phyloP scores from a whole-genome alignment of 2,113 vertebrate genomes.

The Tachycineta bicolor region DNA sequence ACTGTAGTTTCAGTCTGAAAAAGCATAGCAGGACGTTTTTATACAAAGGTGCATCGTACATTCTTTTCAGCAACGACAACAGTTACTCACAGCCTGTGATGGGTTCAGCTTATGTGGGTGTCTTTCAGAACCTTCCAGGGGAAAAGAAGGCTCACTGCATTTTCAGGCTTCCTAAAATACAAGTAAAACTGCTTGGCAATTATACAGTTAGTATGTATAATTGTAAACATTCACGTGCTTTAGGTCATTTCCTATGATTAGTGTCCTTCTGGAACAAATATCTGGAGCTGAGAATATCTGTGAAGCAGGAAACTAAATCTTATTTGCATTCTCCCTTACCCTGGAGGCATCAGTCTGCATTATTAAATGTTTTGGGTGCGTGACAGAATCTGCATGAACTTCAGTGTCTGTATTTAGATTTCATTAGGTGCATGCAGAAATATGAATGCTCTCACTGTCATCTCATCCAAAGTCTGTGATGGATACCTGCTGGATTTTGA shows the following conservation, averaged over 20 bases:
- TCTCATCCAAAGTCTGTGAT: neutral
- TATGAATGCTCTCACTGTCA: neutral
- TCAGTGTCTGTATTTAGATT: neutral
- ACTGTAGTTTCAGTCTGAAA: neutral
- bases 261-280: slow-evolving; percentile 49
- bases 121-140: neutral
- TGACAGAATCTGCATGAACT: neutral
- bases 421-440: neutral
- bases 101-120: neutral
- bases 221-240: neutral
- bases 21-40: neutral
- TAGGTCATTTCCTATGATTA: slow-evolving; percentile 32
- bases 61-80: neutral
- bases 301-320: slow-evolving; percentile 19
- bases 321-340: neutral
- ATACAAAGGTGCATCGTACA: neutral
- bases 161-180: neutral
- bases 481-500: neutral
- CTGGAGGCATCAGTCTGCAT: neutral
- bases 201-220: neutral
- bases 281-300: slow-evolving; percentile 24
- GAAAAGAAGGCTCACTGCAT: neutral
- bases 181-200: neutral
- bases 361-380: neutral
- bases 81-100: accelerated